Base-by-base conservation (phyloP, 2,113 vertebrate genomes). In the Petrocephalus zakoni region DNA sequence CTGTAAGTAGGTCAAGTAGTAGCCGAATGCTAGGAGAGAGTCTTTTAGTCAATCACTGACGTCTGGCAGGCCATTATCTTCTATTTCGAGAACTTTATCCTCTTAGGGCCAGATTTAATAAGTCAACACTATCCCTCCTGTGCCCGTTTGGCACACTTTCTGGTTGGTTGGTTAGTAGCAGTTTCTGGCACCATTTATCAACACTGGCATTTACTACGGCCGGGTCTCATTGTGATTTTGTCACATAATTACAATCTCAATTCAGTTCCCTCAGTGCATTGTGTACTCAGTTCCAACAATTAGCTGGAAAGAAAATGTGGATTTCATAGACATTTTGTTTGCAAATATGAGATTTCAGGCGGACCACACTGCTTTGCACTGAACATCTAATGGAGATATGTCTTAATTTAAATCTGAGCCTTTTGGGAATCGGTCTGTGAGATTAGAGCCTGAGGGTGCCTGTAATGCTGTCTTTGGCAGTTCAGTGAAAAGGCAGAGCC, bases 401-500 rank as follows among this genome's bases (percentile, higher is more conserved):
- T 49, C 21, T 82, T 82, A 42, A 82, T 37, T 75, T 75, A 72
- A 72, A 72, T 72, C 25, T 75, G n/a, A 64, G 34, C 15, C 13
- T 78, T 19, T 78, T 78, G 72, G 72, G 34, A 42, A 42, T 8
- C 37, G 72, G 81, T 25, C 4, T 25, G 19, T 17, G 84, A 49
- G 8, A 34, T 85, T 17, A 1, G 51, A 51, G 51, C 84, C 49
- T 85, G 17, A 53, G 15, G 25, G 22, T 53, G 49, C 17, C 51
- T 85, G 51, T 83, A 51, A 85, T 34, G 47, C 5, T 72, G 86
- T 47, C 87, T 86, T 3, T 88, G 64, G n/a, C 90, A 99, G 98
- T 99, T 99, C 94, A 99, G 97, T 0, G 97, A 99, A 91, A 99
- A 98, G 93, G 98, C 98, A 0, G 97, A 97, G 19, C 96, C 97